Percentiles rank a stretch among this genome's conserved stretches.
Evolutionary conservation across 1,140 invertebrate species (phyloP).

Genomic region (Pararge aegeria): DNA sequence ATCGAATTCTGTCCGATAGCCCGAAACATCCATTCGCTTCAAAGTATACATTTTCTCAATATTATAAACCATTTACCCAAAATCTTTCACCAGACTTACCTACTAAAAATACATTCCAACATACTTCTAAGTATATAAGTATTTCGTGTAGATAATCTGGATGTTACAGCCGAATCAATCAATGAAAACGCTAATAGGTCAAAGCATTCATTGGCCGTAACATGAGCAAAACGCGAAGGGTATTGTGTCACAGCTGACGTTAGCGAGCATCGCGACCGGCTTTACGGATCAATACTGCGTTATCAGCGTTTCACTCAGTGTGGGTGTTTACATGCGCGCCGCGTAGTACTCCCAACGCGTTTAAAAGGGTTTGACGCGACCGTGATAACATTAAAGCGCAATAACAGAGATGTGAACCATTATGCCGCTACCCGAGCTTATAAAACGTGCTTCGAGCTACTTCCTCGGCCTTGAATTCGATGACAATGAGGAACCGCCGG

Average conservation of each 20-base stretch:
- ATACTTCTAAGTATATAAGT: too few relatives aligned
- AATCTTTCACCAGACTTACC: too few relatives aligned
- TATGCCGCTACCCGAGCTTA: conserved; percentile 88
- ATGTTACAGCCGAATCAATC: background rate
- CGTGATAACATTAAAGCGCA: conserved; percentile 45
- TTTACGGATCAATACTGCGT: conserved; percentile 67
- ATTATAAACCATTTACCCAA: too few relatives aligned
- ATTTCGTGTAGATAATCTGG: too few relatives aligned
- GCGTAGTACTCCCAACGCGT: conserved; percentile 62
- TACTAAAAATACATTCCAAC: too few relatives aligned
- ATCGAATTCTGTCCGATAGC: too few relatives aligned
- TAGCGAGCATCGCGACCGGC: conserved; percentile 35
- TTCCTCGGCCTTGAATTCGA: conserved; percentile 85
- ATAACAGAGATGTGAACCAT: conserved; percentile 62
- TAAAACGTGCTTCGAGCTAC: conserved; percentile 88
- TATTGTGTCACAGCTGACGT: conserved; percentile 50
- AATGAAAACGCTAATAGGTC: conserved; percentile 5
- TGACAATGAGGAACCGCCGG: conserved; percentile 80
- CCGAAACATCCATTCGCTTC: too few relatives aligned
- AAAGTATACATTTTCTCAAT: too few relatives aligned
- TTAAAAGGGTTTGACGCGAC: conserved; percentile 53
- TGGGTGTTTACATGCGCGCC: conserved; percentile 74
- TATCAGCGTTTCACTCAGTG: conserved; percentile 61
- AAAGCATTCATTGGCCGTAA: conserved; percentile 11
- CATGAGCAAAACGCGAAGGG: conserved; percentile 16